Evolutionary conservation across 30 jellyfish, hydroid and myxozoan genomes (phyloP), one percentile per base, ranked within the genome.

Genomic region (Aurelia aurita): DNA sequence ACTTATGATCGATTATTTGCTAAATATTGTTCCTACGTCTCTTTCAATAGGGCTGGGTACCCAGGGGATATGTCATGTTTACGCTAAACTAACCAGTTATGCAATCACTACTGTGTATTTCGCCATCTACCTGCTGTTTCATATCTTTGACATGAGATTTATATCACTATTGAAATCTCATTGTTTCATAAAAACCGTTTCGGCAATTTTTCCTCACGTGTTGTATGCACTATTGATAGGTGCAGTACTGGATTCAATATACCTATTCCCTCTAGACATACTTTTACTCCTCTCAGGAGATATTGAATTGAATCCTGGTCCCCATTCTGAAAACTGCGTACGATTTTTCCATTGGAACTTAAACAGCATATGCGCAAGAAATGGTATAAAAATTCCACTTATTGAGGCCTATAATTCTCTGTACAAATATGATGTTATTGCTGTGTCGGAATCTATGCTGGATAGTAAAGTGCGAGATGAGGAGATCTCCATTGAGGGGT

Each of bases 261-360:
- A 45, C 76, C 49, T 5, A 25, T 45, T 74, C 28, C 75, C 19
- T 47, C 49, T 15, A 21, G 75, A 54, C 28, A 21, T 45, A 74
- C 43, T 74, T 74, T 74, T 74, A 74, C 55, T 74, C 78, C 86
- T 74, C 80, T 74, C 86, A 22, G 86, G 86, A 47, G 86, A 74
- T 74, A 44, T 74, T 45, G 86, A 74, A 39, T 55, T 74, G 46
- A 53, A 74, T 74, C 43, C 86, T 43, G 86, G 86, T 54, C 54
- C 86, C 47, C 76, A 57, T 13, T 21, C 79, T 54, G 75, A 74
- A 74, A 74, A 74, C 80, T 74, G 53, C 51, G 76, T 74, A 22
- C 53, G 49, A 74, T 54, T 74, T 53, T 45, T 51, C 25, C 54
- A 74, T 74, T 70, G 69, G 82, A 70, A 72, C 73, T 51, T 72